Base-by-base conservation (phyloP, 1,140 invertebrate genomes). In the Zaprionus davidi region DNA sequence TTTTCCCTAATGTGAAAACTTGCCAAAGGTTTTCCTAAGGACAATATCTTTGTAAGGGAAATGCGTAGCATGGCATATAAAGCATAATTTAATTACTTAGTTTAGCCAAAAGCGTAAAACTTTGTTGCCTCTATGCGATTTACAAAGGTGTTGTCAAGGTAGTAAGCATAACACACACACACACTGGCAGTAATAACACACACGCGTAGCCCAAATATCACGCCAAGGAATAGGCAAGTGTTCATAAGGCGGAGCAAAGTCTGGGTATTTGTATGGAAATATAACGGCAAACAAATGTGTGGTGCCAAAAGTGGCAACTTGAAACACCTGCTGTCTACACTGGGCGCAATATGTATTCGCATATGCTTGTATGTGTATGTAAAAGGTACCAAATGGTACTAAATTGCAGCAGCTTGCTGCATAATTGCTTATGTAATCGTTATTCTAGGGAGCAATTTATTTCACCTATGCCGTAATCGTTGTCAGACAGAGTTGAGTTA, bases 21-120 rank as follows among this genome's bases (percentile, higher is more conserved):
- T 70, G 5, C n/a, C 57, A 12, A 53, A 53, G 63, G 41, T 44
- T 69, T 56, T 41, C 13, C 13, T 28, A 46, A n/a, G 55, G 26
- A 59, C 13, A 51, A 51, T 51, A 24, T 24, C 11, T 22, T 9
- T 17, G 41, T 9, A 5, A 49, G 5, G 53, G 44, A 53, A 64
- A 22, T 22, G n/a, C 20, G 38, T 15, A 55, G 55, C 41, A 24
- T 20, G 17, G 12, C 17, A 49, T 28, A 41, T 58, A 2, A 31
- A 71, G 41, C 63, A 60, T 76, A 76, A 76, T 72, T 76, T 56
- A 66, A 72, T 76, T 67, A 72, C 31, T 59, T 66, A 71, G 13
- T 36, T 70, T 13, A 26, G 24, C n/a, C n/a, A 17, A n/a, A 51
- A 41, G 26, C n/a, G 59, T 31, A 46, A 63, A 72, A 74, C 15